A percentile compares a stretch with the other conserved stretches of the same genome.
These are phyloP conservation scores for Physella acuta DNA, from an alignment of 1,140 invertebrate species.

Conservation along the genomic window DNA sequence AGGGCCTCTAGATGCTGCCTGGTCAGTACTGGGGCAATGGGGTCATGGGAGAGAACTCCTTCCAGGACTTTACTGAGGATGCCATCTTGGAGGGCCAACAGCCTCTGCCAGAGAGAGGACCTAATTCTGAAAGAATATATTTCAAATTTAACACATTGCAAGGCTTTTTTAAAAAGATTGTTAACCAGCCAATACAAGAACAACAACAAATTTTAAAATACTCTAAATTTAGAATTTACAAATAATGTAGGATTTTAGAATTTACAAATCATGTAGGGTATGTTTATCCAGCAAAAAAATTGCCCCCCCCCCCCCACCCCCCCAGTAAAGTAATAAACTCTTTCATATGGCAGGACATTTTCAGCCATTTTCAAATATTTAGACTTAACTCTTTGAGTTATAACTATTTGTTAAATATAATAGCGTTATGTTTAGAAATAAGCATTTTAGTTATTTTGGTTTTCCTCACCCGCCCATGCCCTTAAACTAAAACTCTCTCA, in stretches of 20 bases:
- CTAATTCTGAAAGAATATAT: slow-evolving; percentile 32
- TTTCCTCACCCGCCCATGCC: too few species aligned
- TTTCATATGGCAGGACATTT: too few species aligned
- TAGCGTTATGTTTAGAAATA: too few species aligned
- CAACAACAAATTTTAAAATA: neutral
- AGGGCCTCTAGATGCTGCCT: slow-evolving; percentile 76
- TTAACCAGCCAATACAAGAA: neutral
- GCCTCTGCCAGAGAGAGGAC: slow-evolving; percentile 61
- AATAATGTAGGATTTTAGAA: neutral
- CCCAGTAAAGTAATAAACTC: too few species aligned
- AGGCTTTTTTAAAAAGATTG: neutral
- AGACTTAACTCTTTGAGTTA: too few species aligned
- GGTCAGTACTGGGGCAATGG: slow-evolving; percentile 70
- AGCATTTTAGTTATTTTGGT: too few species aligned
- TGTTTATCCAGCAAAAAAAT: too few species aligned
- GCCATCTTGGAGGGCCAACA: slow-evolving; percentile 67
- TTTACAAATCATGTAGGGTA: neutral
- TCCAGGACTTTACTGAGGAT: slow-evolving; percentile 65
- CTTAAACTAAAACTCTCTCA: too few species aligned
- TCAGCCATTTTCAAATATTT: too few species aligned
- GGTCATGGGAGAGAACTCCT: slow-evolving; percentile 61
- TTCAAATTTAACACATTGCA: neutral
- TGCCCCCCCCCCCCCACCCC: too few species aligned
- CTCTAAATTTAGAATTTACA: neutral
- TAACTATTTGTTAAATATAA: too few species aligned